Conservation (phyloP, 2,113 vertebrate species). For the Centropus unirufus region DNA sequence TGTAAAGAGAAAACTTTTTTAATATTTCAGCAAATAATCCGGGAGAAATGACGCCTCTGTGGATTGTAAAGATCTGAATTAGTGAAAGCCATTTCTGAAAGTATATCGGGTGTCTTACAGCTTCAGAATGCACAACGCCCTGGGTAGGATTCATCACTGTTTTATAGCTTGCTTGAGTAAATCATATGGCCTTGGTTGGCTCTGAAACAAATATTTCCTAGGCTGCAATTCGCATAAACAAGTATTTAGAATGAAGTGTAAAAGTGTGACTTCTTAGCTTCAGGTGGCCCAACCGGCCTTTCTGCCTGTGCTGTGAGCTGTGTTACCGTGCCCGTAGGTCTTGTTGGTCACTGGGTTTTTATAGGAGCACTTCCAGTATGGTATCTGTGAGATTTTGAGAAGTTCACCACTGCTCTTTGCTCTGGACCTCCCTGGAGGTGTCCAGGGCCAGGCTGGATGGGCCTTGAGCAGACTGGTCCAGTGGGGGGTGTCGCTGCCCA, state of each 20-base stretch:
- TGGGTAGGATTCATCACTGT: background rate
- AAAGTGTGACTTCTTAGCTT: background rate
- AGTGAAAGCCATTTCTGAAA: constrained; percentile 14
- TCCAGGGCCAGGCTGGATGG: no score
- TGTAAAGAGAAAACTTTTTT: background rate
- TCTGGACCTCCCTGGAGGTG: no score
- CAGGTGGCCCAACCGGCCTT: background rate
- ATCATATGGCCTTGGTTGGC: background rate
- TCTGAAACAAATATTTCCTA: background rate
- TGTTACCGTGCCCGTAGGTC: background rate
- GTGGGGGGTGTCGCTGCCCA: no score
- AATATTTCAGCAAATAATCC: constrained; percentile 30
- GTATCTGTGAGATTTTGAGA: background rate
- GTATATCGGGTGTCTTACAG: background rate
- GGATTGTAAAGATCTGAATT: constrained; percentile 20
- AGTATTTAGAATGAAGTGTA: background rate
- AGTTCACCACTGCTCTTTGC: background rate
- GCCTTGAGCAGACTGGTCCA: no score
- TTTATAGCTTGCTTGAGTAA: constrained; percentile 7
- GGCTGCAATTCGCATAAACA: background rate
- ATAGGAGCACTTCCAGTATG: background rate
- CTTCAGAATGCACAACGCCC: background rate
- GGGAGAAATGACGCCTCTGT: constrained; percentile 17
- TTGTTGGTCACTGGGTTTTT: background rate
- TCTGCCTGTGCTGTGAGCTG: background rate